phyloP scores from a whole-genome alignment of 2,888 invertebrate species.

The Yponomeuta cagnagella region DNA sequence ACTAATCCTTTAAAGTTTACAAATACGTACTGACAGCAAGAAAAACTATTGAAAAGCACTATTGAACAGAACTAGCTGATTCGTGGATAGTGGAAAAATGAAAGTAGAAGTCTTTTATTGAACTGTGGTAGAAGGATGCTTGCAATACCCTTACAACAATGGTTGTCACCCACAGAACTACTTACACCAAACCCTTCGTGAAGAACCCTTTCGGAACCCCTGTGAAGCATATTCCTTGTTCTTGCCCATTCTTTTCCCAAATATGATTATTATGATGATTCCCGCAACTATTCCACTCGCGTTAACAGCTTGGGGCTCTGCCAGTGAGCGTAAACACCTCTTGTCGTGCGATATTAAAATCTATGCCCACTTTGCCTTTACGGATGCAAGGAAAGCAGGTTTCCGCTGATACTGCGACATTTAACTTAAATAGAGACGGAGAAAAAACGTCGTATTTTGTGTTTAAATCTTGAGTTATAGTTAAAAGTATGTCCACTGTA shows the following conservation, averaged over 20 bases:
- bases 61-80: too few species aligned
- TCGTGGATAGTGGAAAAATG: too few species aligned
- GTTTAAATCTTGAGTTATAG: too few species aligned
- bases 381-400: background rate
- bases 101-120: too few species aligned
- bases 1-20: background rate
- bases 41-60: too few species aligned
- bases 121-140: too few species aligned
- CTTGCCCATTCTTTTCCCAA: background rate
- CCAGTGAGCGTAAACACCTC: background rate
- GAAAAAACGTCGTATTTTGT: too few species aligned
- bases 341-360: background rate
- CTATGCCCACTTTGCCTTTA: background rate
- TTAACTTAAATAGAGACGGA: too few species aligned
- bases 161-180: too few species aligned
- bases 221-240: background rate
- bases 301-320: background rate
- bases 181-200: background rate
- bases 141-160: too few species aligned
- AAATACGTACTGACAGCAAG: background rate
- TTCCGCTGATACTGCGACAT: background rate
- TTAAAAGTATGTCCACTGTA: too few species aligned
- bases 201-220: background rate
- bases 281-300: background rate
- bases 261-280: conserved; percentile 2